A percentile compares a stretch with the other conserved stretches of the same genome.
Evolutionary conservation across 2,113 vertebrate species (phyloP).

Genomic region (Neolamprologus kungweensis): DNA sequence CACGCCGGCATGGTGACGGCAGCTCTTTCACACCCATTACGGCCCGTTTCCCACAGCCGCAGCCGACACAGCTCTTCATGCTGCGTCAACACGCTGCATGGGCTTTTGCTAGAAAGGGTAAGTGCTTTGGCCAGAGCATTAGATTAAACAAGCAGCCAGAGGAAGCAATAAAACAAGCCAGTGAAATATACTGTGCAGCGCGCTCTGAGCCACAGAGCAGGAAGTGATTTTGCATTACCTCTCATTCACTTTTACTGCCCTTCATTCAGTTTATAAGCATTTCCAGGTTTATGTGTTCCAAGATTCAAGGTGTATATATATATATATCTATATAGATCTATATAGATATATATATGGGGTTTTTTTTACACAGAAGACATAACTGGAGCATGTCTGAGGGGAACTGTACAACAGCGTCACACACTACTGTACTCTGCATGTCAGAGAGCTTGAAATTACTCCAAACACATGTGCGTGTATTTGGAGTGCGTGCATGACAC

Average conservation of each 20-base stretch:
- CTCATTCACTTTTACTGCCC: constrained; percentile 3
- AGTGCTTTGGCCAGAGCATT: constrained; percentile 33
- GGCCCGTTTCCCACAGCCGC: not conserved
- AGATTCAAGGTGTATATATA: not conserved
- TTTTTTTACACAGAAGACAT: not conserved
- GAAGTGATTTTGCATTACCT: constrained; percentile 6
- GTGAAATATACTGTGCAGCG: constrained; percentile 14
- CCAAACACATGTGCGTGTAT: not conserved
- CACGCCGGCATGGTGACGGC: not conserved
- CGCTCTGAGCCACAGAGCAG: not conserved
- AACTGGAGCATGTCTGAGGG: not conserved
- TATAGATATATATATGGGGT: accelerated
- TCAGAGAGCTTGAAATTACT: not conserved
- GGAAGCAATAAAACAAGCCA: constrained; percentile 51
- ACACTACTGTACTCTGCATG: not conserved
- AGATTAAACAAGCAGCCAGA: constrained; percentile 46
- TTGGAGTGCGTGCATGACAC: not conserved
- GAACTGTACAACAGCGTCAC: not conserved
- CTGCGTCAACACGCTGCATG: not conserved
- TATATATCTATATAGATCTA: not conserved
- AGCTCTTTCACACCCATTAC: constrained; percentile 6
- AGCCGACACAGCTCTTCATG: not conserved
- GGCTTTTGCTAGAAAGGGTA: constrained; percentile 20
- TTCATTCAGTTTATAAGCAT: not conserved
- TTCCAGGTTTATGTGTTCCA: not conserved